These are phyloP conservation scores for Ctenochaetus hawaiiensis DNA, from an alignment of 2,797 vertebrate genomes.

Conservation along the genomic window DNA sequence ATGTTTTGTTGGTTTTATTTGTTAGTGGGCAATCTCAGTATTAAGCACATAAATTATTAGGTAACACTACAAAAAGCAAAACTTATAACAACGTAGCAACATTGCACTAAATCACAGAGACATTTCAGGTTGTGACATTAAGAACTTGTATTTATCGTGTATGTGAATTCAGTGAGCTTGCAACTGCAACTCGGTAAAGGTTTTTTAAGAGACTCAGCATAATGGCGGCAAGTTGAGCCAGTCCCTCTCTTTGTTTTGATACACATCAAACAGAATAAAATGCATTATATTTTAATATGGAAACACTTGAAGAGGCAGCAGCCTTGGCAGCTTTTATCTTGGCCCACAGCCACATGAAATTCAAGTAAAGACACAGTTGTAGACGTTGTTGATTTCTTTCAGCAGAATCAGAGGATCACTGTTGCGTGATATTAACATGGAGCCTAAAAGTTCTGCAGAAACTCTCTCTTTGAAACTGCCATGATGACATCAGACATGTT, in stretches of 20 bases:
- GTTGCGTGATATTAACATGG: not conserved
- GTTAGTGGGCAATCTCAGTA: not conserved
- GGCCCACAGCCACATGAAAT: slow-evolving; percentile 44
- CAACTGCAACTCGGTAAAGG: not conserved
- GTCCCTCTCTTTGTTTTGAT: slow-evolving; percentile 37
- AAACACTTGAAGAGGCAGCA: slow-evolving; percentile 55
- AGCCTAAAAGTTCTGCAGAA: not conserved
- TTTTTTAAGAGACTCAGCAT: not conserved
- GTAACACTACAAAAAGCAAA: not conserved
- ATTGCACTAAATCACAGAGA: not conserved
- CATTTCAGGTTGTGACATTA: not conserved
- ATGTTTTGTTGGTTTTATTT: not conserved
- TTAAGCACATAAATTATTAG: too few relatives aligned
- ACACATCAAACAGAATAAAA: slow-evolving; percentile 33
- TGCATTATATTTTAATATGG: slow-evolving; percentile 43
- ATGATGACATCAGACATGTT: not conserved
- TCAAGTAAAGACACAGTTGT: slow-evolving; percentile 21
- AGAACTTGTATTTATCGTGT: not conserved
- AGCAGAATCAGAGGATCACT: slow-evolving; percentile 8
- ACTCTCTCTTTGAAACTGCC: not conserved
- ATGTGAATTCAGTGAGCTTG: not conserved
- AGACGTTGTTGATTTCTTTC: slow-evolving; percentile 25
- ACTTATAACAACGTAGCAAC: not conserved
- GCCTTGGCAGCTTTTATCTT: slow-evolving; percentile 40
- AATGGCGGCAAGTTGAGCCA: not conserved